These are phyloP conservation scores for Malurus leucopterus DNA, from an alignment of 2,797 vertebrate genomes.

Conservation along the genomic window DNA sequence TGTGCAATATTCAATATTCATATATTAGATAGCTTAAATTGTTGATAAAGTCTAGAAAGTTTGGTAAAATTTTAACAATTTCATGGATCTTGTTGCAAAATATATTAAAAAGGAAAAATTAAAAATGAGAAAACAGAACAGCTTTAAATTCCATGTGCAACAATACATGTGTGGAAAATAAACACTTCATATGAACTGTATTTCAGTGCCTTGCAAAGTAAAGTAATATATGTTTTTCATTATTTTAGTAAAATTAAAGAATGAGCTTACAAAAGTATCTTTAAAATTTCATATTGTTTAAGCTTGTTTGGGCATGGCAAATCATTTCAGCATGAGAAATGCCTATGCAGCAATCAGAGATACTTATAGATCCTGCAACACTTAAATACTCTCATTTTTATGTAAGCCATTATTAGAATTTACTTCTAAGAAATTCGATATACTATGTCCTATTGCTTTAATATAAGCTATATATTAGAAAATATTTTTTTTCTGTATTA, in stretches of 20 bases:
- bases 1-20: not conserved
- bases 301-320: conserved; percentile 50
- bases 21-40: not conserved
- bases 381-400: conserved; percentile 67
- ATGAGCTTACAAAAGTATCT: conserved; percentile 59
- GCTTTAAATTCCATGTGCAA: conserved; percentile 60
- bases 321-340: conserved; percentile 66
- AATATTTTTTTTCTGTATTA: conserved; percentile 1
- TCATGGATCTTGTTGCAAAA: not conserved
- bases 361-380: conserved; percentile 52
- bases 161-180: conserved; percentile 27
- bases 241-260: conserved; percentile 73
- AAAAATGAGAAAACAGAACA: conserved; percentile 37
- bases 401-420: conserved; percentile 70
- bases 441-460: conserved; percentile 67
- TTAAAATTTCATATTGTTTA: conserved; percentile 74
- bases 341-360: not conserved
- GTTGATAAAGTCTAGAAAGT: not conserved
- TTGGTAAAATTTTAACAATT: not conserved
- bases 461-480: conserved; percentile 62
- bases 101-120: not conserved
- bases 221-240: conserved; percentile 76
- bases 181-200: conserved; percentile 57
- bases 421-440: conserved; percentile 63
- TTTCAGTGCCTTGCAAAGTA: conserved; percentile 57